Evolutionary conservation across 2,113 vertebrate genomes (phyloP).

Genomic region (Tragelaphus buxtoni): DNA sequence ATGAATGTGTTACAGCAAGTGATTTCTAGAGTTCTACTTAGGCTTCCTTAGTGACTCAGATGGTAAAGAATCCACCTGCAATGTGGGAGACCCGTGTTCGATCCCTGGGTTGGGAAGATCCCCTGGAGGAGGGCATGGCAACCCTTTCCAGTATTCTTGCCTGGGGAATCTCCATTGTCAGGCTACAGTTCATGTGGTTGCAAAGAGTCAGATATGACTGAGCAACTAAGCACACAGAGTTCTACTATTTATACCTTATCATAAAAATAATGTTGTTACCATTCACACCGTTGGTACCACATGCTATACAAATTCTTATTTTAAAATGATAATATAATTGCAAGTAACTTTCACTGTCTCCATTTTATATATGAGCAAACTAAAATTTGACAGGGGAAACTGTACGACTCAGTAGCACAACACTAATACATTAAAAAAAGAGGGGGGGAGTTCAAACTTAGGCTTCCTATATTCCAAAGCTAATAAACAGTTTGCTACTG

Average conservation of each 20-base stretch:
- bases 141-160: not conserved
- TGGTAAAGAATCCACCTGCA: not conserved
- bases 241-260: not conserved
- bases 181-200: not conserved
- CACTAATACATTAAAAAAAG: not conserved
- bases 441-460: not conserved
- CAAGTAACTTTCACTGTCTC: not conserved
- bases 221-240: not conserved
- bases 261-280: not conserved
- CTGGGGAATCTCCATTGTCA: not conserved
- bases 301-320: not conserved
- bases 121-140: not conserved
- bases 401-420: not conserved
- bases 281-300: not conserved
- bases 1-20: not conserved
- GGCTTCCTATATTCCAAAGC: not conserved
- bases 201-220: not conserved
- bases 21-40: not conserved
- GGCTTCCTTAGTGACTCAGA: not conserved
- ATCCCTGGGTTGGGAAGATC: not conserved
- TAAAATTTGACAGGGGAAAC: not conserved
- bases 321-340: not conserved
- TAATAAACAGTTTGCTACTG: not conserved
- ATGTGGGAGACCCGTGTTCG: not conserved
- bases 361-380: not conserved